Percentiles rank a stretch among this genome's conserved stretches.
Conservation (phyloP, 2,113 vertebrate species). For the Melospiza melodia region DNA sequence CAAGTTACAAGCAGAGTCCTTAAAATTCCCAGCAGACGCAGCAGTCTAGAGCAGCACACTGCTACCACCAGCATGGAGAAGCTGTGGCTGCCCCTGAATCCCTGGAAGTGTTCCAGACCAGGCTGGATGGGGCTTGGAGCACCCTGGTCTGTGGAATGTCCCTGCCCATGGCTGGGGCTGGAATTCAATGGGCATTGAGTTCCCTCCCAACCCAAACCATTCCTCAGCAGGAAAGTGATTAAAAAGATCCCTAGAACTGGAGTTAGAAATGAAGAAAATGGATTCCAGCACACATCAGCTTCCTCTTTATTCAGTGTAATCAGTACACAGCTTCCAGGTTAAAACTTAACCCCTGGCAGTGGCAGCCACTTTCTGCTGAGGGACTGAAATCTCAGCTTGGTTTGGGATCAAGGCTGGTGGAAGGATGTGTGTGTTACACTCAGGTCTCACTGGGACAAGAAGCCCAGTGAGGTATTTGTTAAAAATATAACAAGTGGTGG, state of each 20-base stretch:
- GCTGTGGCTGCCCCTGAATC: neutral
- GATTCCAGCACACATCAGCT: neutral
- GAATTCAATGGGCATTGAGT: neutral
- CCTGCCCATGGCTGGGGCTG: neutral
- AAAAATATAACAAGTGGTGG: neutral
- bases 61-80: neutral
- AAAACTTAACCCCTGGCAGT: neutral
- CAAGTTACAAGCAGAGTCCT: neutral
- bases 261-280: neutral
- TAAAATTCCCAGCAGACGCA: neutral
- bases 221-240: neutral
- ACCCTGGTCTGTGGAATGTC: neutral
- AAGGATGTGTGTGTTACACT: neutral
- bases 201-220: neutral
- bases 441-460: neutral
- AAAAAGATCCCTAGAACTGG: accelerated
- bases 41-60: neutral
- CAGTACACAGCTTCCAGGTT: neutral
- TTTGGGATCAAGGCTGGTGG: neutral
- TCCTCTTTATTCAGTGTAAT: neutral
- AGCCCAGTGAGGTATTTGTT: neutral
- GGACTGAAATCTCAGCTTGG: neutral
- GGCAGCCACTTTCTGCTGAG: neutral
- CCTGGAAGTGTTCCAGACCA: neutral
- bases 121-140: accelerated